These are phyloP conservation scores for Ruditapes philippinarum DNA, from an alignment of 1,140 invertebrate genomes.

Conservation along the genomic window DNA sequence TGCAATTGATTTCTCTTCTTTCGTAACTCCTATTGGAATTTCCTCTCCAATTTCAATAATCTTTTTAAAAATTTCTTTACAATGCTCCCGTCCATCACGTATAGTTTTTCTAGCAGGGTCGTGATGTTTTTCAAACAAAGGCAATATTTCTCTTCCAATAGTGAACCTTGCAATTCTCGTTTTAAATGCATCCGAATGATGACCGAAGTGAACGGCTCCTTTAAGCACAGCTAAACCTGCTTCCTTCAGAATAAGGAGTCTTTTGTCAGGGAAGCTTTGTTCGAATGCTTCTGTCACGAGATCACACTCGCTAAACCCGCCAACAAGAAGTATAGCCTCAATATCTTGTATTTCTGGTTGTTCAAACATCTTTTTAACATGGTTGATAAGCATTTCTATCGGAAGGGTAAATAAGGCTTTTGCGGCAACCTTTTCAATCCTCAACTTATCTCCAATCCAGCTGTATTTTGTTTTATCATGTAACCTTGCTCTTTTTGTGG, in stretches of 20 bases:
- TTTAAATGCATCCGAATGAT: neutral
- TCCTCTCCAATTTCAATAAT: neutral
- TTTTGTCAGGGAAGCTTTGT: neutral
- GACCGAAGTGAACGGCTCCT: conserved; percentile 1
- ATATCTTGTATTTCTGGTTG: neutral
- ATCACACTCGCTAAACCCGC: conserved; percentile 5
- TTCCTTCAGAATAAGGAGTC: neutral
- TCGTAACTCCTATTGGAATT: neutral
- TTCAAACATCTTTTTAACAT: neutral
- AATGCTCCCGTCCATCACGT: neutral
- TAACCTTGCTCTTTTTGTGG: no score
- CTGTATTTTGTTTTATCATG: neutral
- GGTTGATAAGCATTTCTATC: neutral
- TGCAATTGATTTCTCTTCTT: neutral
- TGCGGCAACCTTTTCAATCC: neutral
- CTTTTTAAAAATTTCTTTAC: neutral
- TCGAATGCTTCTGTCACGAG: conserved; percentile 2
- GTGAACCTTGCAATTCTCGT: no score
- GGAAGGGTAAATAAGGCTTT: neutral
- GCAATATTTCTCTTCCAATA: no score
- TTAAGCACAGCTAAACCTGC: neutral
- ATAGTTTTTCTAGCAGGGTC: no score
- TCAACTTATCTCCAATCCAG: neutral
- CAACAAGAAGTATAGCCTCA: conserved; percentile 57
- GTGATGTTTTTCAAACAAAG: no score